A percentile compares a stretch with the other conserved stretches of the same genome.
These are phyloP conservation scores for Progne subis DNA, from an alignment of 2,113 vertebrate species.

Conservation along the genomic window DNA sequence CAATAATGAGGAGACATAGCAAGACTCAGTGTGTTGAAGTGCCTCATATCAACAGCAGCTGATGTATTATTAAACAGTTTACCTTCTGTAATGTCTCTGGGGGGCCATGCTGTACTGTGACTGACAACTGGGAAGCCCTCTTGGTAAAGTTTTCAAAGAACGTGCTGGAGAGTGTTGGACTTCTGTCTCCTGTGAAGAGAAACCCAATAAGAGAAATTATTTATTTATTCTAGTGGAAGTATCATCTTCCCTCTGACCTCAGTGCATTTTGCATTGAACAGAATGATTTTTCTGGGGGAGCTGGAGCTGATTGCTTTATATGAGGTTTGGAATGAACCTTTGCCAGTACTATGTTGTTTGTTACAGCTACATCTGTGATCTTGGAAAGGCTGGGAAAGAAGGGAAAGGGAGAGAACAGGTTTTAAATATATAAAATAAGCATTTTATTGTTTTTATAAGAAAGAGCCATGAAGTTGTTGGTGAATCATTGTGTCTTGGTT, in stretches of 20 bases:
- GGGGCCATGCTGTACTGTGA: slow-evolving; percentile 25
- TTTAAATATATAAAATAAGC: not conserved
- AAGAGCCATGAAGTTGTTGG: not conserved
- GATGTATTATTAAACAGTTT: slow-evolving; percentile 74
- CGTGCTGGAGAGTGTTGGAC: not conserved
- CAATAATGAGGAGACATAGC: slow-evolving; percentile 53
- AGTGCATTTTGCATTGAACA: slow-evolving; percentile 3
- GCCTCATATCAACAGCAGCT: slow-evolving; percentile 25
- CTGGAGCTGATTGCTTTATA: not conserved
- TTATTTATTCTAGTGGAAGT: slow-evolving; percentile 22
- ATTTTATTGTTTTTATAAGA: not conserved
- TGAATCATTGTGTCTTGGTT: not conserved
- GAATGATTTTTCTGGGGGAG: not conserved
- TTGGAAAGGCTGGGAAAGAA: not conserved
- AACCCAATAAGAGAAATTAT: not conserved
- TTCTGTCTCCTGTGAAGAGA: slow-evolving; percentile 14
- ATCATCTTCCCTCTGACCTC: not conserved
- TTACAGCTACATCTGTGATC: not conserved
- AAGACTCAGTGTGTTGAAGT: slow-evolving; percentile 41
- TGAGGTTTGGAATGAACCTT: not conserved
- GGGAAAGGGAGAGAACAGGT: not conserved
- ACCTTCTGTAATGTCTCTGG: slow-evolving; percentile 53
- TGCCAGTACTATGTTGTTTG: not conserved
- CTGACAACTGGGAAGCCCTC: slow-evolving; percentile 57
- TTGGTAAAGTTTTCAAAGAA: slow-evolving; percentile 33